Evolutionary conservation across 2,888 invertebrate genomes (phyloP), one percentile per base, ranked within the genome.

Genomic region (Bibio marci): DNA sequence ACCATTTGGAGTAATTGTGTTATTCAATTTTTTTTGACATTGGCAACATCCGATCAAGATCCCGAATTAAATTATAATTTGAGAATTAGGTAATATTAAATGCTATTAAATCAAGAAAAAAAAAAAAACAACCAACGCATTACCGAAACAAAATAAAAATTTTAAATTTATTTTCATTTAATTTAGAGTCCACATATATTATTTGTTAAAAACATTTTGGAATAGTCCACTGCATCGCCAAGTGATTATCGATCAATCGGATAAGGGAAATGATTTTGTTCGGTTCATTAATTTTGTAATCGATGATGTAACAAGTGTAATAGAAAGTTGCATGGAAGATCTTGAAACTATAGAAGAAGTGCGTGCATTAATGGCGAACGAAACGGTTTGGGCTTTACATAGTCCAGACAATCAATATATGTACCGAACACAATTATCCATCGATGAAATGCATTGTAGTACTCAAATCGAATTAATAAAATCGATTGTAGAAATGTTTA

Each of bases 11-110:
- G 92, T 1, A 81, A 88, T 48, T 80, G 85, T 14, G 69, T 98
- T 30, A 94, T 97, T 90, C 88, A 88, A 63, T 98, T 98, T 66
- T 98, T 98, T 64, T 91, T 94, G 50, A 94, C 94, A 52, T 88
- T 95, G 40, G 97, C 97, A 66, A 87, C 88, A 11, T 97, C 95
- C 10, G 97, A 97, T 10, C 87, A 94, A 49, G 91, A 88, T 62
- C 91, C 90, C 27, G 98, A 98, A 65, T 98, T 98, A 65, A 98
- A 95, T 56, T 97, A 97, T 64, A 98, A 98, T 65, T 98, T 98
- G 63, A 90, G 91, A 11, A 97, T 98, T 51, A 76, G 98, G 59
- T 61, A 31, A 36, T 33, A 18, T 11, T 17, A 18, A 12, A 18
- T 4, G 4, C 15, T 17, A 12, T 3, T 17, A 2, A 11, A 7